Base-by-base conservation (phyloP, 1,140 invertebrate species). In the Drosophila kanapiae region DNA sequence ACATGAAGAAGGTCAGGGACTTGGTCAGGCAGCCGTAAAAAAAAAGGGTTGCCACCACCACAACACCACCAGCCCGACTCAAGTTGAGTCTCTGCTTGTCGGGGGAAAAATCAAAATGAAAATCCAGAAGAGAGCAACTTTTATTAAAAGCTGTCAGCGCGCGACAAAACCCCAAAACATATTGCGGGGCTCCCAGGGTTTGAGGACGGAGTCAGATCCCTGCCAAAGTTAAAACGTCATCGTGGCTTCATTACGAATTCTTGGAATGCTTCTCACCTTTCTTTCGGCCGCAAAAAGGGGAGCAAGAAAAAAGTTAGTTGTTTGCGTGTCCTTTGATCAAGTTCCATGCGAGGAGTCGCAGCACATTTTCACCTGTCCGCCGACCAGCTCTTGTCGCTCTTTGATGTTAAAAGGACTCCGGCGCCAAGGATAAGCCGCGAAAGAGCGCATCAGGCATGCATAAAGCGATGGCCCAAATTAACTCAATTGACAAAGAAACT, bases 111-210 rank as follows among this genome's bases (percentile, higher is more conserved):
- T 79, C 76, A 78, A 78, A 72, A 72, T 48, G 56, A 74, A 79
- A 79, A 80, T 67, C 68, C 60, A 47, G 33, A 37, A 35, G 43
- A 48, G 42, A 47, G 54, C 57, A 77, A 77, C 72, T 82, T 81
- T 77, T 81, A 82, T 76, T 81, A 81, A 82, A 82, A 72, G 67
- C 78, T 81, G 79, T 77, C 79, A 81, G 47, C 72, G 47, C 72
- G 61, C 43, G 47, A 60, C 56, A 56, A 54, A 72, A 65, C 67
- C 59, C 60, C 54, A 27, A 54, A 57, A 59, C 67, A 72, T 53
- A 79, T 78, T 61, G 62, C 18, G 16, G 18, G 11, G 23, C 31
- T 7, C n/a, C 53, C 33, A 6, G 16, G 37, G 37, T 10, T 35
- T n/a, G n/a, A n/a, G n/a, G n/a, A n/a, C n/a, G 42, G 38, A 14